Evolutionary conservation across 2,797 vertebrate genomes (phyloP), one percentile per base, ranked within the genome.

Genomic region (Odontamblyopus rebecca): DNA sequence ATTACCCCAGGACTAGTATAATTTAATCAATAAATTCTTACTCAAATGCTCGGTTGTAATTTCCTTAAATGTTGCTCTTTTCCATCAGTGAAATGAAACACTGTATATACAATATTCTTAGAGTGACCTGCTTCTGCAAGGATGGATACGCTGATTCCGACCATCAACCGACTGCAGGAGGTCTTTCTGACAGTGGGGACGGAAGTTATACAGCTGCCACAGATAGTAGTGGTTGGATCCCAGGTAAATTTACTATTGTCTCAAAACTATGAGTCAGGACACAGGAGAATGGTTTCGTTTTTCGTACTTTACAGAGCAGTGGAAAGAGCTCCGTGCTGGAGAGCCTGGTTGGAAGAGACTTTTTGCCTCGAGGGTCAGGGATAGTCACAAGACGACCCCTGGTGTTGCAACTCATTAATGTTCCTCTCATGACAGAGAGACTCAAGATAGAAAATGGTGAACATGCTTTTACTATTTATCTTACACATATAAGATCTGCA

Each of bases 251-350:
- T 16, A 6, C 4, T n/a, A 26, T 26, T 30, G 3, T 44, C 4
- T 67, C 11, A 63, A 15, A 35, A 7, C 3, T 57, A 9, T 48
- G 30, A 2, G 2, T 44, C 23, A 57, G 51, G 0, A 27, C 13
- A n/a, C n/a, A 66, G 15, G n/a, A 0, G 41, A 26, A 38, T 51
- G 57, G 11, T 19, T 72, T 12, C 70, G 13, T 16, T 67, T 73
- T 3, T 89, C 32, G 19, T 38, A 18, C 61, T 16, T 35, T 67
- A 91, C 92, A 96, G 95, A 95, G 95, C 86, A 95, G 95, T 74
- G 95, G 94, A 35, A 96, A 95, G 87, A 96, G 94, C 75, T 95
- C 95, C 0, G 93, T 96, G 68, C 54, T 96, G 88, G 94, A 95
- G 88, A 94, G 93, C 70, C 86, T 96, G 73, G 94, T 95, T 2